Evolutionary conservation across 2,113 vertebrate genomes (phyloP).

Genomic region (Onychostoma macrolepis): DNA sequence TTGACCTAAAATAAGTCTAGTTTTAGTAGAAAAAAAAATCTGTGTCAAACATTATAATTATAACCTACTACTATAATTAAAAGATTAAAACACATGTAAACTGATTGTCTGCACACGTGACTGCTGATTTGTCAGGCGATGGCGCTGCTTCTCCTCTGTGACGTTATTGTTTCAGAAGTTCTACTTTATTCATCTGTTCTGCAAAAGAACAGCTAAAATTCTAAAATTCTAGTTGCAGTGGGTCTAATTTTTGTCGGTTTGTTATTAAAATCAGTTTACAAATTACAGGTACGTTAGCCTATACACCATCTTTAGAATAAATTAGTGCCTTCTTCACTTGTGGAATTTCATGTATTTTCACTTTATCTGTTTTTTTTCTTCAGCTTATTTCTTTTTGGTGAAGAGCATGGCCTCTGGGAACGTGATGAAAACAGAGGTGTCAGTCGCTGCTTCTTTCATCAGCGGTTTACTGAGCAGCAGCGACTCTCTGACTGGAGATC

Average conservation of each 20-base stretch:
- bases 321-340: neutral
- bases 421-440: conserved; percentile 78
- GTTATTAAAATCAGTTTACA: no score
- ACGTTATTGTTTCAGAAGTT: neutral
- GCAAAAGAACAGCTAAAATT: no score
- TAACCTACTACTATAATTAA: neutral
- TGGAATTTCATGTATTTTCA: neutral
- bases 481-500: conserved; percentile 78
- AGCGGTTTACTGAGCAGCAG: conserved; percentile 76
- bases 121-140: neutral
- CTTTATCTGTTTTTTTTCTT: neutral
- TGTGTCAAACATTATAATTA: neutral
- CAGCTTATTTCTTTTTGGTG: neutral
- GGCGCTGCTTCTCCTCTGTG: neutral
- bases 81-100: neutral
- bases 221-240: neutral
- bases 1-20: neutral
- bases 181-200: neutral
- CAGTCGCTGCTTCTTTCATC: conserved; percentile 80
- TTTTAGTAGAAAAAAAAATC: neutral
- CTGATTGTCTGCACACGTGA: neutral
- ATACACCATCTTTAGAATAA: neutral
- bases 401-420: neutral
- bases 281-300: neutral
- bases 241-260: neutral